Evolutionary conservation across 1,140 invertebrate species (phyloP).

Genomic region (Zaprionus tsacasi): DNA sequence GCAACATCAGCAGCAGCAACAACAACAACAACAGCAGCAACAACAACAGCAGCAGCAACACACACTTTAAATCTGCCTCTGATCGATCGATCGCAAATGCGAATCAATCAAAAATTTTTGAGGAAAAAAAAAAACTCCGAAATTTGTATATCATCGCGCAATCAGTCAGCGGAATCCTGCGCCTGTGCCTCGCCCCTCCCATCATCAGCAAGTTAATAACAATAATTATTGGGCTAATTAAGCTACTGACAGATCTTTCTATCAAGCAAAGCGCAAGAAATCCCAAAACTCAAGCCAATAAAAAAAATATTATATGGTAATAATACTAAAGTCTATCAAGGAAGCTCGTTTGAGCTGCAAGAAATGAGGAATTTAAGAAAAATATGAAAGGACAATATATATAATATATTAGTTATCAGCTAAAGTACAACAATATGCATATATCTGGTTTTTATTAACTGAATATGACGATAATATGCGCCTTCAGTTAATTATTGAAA

Average conservation of each 20-base stretch:
- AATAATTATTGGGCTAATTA: slow-evolving; percentile 73
- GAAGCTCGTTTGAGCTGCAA: too few species aligned
- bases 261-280: too few species aligned
- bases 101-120: slow-evolving; percentile 67
- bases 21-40: slow-evolving; percentile 23
- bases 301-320: too few species aligned
- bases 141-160: slow-evolving; percentile 17
- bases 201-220: slow-evolving; percentile 53
- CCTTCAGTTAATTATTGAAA: too few species aligned
- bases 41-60: not conserved
- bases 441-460: too few species aligned
- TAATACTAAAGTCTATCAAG: not conserved
- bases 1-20: slow-evolving; percentile 25
- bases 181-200: not conserved
- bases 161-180: not conserved
- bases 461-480: too few species aligned
- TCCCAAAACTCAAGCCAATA: too few species aligned
- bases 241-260: slow-evolving; percentile 42
- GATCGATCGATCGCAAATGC: slow-evolving; percentile 40
- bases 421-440: too few species aligned
- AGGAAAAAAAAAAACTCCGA: not conserved
- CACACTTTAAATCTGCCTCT: slow-evolving; percentile 24
- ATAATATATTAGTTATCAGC: too few species aligned
- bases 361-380: too few species aligned
- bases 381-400: too few species aligned